phyloP scores from a whole-genome alignment of 2,888 invertebrate species.

The Xanthorhoe spadicearia region DNA sequence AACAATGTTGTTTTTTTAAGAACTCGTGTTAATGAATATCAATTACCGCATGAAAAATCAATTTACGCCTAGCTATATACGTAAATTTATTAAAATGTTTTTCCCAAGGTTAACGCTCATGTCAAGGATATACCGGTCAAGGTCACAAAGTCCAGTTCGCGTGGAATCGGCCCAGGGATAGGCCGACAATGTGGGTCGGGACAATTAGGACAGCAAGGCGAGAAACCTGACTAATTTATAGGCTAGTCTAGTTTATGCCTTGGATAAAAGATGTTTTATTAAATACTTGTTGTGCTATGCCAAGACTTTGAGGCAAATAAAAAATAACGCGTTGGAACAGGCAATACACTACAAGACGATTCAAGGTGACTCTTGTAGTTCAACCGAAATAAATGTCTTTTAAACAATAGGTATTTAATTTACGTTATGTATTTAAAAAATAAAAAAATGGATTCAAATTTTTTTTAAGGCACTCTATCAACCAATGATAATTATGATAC shows the following conservation, averaged over 20 bases:
- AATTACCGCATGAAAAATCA: too few relatives aligned
- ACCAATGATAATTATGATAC: too few relatives aligned
- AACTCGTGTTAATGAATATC: too few relatives aligned
- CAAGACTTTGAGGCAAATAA: not conserved
- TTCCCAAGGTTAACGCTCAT: slow-evolving; percentile 7
- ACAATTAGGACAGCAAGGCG: slow-evolving; percentile 44
- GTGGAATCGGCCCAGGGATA: slow-evolving; percentile 45
- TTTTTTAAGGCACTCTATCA: too few relatives aligned
- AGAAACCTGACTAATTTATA: slow-evolving; percentile 14
- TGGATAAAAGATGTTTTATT: not conserved
- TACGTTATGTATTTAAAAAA: too few relatives aligned
- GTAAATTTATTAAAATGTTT: not conserved
- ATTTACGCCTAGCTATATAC: not conserved
- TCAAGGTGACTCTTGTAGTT: too few relatives aligned
- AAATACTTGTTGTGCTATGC: not conserved
- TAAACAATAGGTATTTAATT: too few relatives aligned
- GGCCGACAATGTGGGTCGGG: slow-evolving; percentile 41
- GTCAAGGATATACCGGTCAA: slow-evolving; percentile 43
- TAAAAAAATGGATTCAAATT: too few relatives aligned
- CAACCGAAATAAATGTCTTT: too few relatives aligned
- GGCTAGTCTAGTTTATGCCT: not conserved
- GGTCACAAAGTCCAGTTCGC: slow-evolving; percentile 38
- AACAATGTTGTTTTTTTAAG: too few relatives aligned
- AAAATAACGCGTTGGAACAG: too few relatives aligned
- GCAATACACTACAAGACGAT: not conserved